These are phyloP conservation scores for Chauna torquata DNA, from an alignment of 2,113 vertebrate species.

Conservation along the genomic window DNA sequence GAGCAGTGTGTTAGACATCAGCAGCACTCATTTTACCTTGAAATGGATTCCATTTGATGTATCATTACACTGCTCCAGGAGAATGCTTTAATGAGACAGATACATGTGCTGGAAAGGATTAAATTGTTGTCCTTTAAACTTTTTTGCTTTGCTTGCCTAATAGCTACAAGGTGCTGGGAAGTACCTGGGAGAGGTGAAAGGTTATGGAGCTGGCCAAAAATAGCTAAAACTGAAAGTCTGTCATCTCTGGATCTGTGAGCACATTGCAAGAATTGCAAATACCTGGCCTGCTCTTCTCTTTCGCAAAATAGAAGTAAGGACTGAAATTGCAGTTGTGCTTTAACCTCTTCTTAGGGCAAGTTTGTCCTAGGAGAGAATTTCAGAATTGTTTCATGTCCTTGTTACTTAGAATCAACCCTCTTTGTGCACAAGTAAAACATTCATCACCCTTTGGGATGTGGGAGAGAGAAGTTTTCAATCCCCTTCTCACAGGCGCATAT, in stretches of 20 bases:
- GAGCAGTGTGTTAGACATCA: constrained; percentile 60
- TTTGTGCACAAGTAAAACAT: neutral
- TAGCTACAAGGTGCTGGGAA: constrained; percentile 56
- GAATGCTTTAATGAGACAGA: constrained; percentile 75
- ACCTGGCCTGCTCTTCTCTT: neutral
- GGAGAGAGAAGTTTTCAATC: neutral
- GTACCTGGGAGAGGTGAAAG: constrained; percentile 51
- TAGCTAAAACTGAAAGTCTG: constrained; percentile 2
- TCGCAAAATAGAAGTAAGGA: rapidly evolving
- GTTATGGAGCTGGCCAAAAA: neutral
- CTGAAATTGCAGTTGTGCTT: neutral
- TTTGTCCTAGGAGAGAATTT: rapidly evolving
- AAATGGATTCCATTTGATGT: constrained; percentile 58
- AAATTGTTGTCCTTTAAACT: constrained; percentile 61
- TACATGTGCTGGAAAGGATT: constrained; percentile 67
- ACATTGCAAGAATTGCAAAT: neutral
- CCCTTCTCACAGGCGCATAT: neutral
- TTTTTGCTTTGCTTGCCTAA: constrained; percentile 10
- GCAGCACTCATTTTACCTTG: constrained; percentile 57
- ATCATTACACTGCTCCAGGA: constrained; percentile 66
- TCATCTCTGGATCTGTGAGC: neutral
- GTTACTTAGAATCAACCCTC: neutral
- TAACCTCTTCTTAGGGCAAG: neutral
- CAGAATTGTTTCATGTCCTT: rapidly evolving
- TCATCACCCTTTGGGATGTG: neutral